These are phyloP conservation scores for Pseudanteris insignis DNA, from an alignment of 2,888 invertebrate species.

Conservation along the genomic window DNA sequence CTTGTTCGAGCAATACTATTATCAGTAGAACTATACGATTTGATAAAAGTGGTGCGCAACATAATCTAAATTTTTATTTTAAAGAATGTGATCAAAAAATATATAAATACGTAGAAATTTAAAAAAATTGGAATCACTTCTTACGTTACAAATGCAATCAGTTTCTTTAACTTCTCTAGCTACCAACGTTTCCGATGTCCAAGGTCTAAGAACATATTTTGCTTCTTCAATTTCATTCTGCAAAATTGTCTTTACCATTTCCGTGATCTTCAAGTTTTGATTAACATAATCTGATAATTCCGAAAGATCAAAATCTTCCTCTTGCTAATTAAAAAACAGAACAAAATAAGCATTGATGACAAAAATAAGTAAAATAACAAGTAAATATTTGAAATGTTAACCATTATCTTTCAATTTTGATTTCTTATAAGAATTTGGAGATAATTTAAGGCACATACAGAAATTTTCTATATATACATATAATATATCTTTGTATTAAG, in stretches of 20 bases:
- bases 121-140: too few species aligned
- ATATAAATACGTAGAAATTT: too few species aligned
- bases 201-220: constrained; percentile 56
- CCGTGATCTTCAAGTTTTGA: constrained; percentile 48
- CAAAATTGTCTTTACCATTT: constrained; percentile 52
- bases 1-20: too few species aligned
- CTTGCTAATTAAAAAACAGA: constrained; percentile 10
- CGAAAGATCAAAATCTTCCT: constrained; percentile 44
- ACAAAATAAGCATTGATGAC: background rate
- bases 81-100: too few species aligned
- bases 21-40: too few species aligned
- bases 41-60: too few species aligned
- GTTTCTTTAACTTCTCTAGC: constrained; percentile 48
- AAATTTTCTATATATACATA: constrained; percentile 15
- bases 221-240: constrained; percentile 58
- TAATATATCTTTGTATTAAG: constrained; percentile 56
- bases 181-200: constrained; percentile 51
- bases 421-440: too few species aligned
- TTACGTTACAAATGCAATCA: constrained; percentile 58
- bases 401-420: too few species aligned
- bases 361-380: constrained; percentile 3
- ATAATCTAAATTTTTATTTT: too few species aligned
- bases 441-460: constrained; percentile 3
- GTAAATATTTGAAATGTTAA: constrained; percentile 52
- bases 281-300: constrained; percentile 49